These are phyloP conservation scores for Pararge aegeria DNA, from an alignment of 1,140 invertebrate species.

Conservation along the genomic window DNA sequence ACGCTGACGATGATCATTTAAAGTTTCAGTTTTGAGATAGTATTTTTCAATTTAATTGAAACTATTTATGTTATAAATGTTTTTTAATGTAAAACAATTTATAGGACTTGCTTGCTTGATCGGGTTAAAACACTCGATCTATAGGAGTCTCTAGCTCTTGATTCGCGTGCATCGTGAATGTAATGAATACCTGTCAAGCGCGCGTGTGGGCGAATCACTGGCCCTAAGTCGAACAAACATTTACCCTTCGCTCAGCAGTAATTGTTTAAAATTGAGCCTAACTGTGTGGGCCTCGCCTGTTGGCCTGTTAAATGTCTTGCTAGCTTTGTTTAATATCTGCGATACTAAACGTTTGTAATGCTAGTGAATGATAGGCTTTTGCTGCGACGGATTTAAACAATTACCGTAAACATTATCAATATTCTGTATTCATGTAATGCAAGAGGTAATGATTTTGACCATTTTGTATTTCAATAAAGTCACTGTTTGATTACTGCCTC, in stretches of 20 bases:
- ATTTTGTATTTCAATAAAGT: no score
- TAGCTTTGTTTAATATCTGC: conserved; percentile 53
- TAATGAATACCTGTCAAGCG: conserved; percentile 75
- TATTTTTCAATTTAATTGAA: no score
- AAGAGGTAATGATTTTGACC: no score
- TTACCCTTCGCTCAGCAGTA: conserved; percentile 74
- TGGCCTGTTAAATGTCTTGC: conserved; percentile 41
- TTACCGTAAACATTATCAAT: neutral
- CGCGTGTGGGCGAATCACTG: conserved; percentile 69
- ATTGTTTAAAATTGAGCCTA: conserved; percentile 77
- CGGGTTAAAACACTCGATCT: no score
- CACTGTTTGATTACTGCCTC: no score
- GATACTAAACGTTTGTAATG: conserved; percentile 40
- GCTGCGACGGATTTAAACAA: conserved; percentile 15
- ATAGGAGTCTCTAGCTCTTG: conserved; percentile 21
- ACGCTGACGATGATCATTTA: no score
- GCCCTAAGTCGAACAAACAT: conserved; percentile 74
- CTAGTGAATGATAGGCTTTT: conserved; percentile 31
- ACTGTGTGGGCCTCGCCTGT: conserved; percentile 71
- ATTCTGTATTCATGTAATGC: no score
- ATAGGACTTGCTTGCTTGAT: no score
- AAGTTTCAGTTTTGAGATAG: no score
- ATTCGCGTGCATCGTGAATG: conserved; percentile 56
- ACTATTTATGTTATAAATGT: no score
- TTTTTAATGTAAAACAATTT: no score